Conservation (phyloP, 2,888 invertebrate genomes). For the Lasioglossum oenotherae region DNA sequence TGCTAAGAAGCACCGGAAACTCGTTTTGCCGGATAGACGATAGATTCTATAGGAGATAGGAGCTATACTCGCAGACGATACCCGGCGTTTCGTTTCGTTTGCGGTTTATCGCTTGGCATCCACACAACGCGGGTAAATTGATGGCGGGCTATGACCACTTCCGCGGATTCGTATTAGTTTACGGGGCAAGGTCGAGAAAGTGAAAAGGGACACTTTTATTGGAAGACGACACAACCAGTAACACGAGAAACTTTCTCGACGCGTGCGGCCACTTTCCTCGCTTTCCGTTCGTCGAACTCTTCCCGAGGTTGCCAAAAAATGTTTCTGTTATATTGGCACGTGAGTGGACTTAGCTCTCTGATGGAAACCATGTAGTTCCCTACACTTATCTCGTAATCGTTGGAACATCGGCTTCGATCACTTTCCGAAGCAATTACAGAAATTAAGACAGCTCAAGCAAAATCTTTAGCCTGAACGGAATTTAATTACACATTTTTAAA, state of each 20-base stretch:
- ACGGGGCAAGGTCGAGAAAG: conserved; percentile 70
- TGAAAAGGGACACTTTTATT: conserved; percentile 64
- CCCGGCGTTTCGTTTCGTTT: not conserved
- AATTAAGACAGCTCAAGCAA: not conserved
- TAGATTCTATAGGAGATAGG: conserved; percentile 1
- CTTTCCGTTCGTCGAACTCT: conserved; percentile 25
- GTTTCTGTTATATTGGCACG: not conserved
- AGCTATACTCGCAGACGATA: conserved; percentile 11
- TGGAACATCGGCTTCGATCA: not conserved
- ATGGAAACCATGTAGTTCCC: not conserved
- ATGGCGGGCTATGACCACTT: conserved; percentile 43
- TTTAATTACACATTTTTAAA: not conserved
- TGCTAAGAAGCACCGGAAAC: not conserved
- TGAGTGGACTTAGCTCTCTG: not conserved
- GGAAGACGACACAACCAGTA: conserved; percentile 38
- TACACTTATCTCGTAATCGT: not conserved
- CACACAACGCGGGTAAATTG: conserved; percentile 38
- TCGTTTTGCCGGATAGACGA: conserved; percentile 22
- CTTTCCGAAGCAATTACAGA: not conserved
- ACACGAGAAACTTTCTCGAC: conserved; percentile 70
- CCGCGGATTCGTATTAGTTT: conserved; percentile 57
- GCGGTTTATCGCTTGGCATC: conserved; percentile 42
- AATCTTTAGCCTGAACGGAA: not conserved
- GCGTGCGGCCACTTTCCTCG: conserved; percentile 61
- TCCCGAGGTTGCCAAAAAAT: conserved; percentile 7